A percentile compares a stretch with the other conserved stretches of the same genome.
Conservation (phyloP, 2,113 vertebrate species). For the Pollimyrus isidori region DNA sequence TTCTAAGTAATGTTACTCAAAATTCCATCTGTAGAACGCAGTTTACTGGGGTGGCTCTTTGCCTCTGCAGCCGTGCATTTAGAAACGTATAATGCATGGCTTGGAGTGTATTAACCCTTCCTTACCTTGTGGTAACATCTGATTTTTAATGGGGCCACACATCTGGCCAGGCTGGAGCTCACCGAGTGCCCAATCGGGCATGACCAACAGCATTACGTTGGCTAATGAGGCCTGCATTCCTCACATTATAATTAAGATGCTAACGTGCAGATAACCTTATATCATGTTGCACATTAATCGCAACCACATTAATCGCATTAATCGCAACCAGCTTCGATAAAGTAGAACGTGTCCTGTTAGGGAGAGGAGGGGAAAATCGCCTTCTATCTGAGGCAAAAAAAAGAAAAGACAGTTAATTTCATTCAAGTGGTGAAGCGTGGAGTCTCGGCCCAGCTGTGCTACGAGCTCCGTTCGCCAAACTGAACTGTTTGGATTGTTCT, state of each 20-base stretch:
- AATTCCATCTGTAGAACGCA: background rate
- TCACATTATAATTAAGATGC: slow-evolving; percentile 21
- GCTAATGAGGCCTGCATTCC: slow-evolving; percentile 23
- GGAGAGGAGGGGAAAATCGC: background rate
- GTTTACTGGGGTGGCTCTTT: background rate
- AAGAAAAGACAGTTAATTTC: slow-evolving; percentile 6
- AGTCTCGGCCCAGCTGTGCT: slow-evolving; percentile 6
- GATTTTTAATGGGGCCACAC: background rate
- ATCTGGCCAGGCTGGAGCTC: background rate
- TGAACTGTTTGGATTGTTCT: slow-evolving; percentile 22
- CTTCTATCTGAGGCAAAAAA: background rate
- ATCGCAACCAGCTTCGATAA: slow-evolving; percentile 10
- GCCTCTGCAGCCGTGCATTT: background rate
- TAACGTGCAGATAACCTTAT: slow-evolving; percentile 19
- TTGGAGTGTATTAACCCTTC: background rate
- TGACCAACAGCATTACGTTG: background rate
- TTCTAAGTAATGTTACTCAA: background rate
- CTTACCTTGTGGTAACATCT: background rate
- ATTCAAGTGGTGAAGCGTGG: background rate
- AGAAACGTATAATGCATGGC: background rate
- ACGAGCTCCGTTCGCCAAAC: background rate
- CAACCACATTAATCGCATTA: slow-evolving; percentile 17
- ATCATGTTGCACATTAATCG: background rate
- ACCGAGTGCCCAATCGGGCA: background rate
- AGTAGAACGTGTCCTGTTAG: background rate